Evolutionary conservation across 1,140 invertebrate species (phyloP).

Genomic region (Lepidurus arcticus): DNA sequence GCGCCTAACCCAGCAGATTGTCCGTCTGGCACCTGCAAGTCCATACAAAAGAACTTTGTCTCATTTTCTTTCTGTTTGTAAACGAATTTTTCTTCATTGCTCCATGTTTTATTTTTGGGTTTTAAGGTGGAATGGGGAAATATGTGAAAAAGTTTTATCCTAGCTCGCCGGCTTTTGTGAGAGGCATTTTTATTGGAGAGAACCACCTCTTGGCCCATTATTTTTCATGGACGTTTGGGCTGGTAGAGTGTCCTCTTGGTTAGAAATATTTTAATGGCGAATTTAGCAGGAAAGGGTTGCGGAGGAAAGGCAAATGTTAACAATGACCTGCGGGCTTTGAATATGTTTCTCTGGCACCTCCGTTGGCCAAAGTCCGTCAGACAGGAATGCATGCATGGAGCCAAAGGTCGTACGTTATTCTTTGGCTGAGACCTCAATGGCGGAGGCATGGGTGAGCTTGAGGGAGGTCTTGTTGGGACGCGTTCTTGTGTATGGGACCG

Average conservation of each 20-base stretch:
- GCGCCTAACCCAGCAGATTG: constrained; percentile 33
- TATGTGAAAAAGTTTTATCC: neutral
- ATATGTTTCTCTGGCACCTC: neutral
- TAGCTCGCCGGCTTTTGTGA: neutral
- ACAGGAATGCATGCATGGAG: constrained; percentile 1
- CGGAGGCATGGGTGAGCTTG: neutral
- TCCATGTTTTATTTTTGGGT: neutral
- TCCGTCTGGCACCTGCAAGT: constrained; percentile 27
- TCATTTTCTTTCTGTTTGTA: neutral
- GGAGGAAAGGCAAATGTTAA: neutral
- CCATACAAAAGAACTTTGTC: constrained; percentile 22
- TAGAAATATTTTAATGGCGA: neutral
- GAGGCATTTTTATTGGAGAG: neutral
- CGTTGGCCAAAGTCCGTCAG: neutral
- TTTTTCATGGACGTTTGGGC: neutral
- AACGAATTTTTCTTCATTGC: neutral
- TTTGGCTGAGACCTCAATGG: neutral
- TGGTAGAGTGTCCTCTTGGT: neutral
- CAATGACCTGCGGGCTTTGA: neutral
- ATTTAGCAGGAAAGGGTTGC: neutral
- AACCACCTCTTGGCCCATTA: neutral
- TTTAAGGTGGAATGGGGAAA: neutral
- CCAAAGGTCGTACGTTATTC: neutral
- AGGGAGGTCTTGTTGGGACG: neutral
- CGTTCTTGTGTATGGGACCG: neutral